phyloP scores from a whole-genome alignment of 2,888 invertebrate genomes.

The Steromphala cineraria region DNA sequence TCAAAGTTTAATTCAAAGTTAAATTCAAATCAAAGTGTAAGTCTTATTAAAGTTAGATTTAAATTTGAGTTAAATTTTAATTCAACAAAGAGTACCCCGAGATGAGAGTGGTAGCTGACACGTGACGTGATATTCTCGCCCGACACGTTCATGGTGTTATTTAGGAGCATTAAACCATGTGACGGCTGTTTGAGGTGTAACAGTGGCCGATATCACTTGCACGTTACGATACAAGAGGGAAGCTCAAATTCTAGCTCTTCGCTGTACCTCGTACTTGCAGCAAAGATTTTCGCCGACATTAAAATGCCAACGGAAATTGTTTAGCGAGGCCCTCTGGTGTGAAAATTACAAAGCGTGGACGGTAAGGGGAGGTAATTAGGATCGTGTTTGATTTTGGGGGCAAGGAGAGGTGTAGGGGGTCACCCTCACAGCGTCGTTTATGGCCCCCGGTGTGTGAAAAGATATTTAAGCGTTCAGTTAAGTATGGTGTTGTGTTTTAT shows the following conservation, averaged over 20 bases:
- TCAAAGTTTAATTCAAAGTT: too few relatives aligned
- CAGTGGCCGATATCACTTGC: neutral
- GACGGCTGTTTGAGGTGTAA: too few relatives aligned
- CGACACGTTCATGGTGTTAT: too few relatives aligned
- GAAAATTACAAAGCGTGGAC: slow-evolving; percentile 17
- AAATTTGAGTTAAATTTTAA: too few relatives aligned
- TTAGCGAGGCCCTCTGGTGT: slow-evolving; percentile 13
- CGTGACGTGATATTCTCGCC: too few relatives aligned
- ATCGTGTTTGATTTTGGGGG: neutral
- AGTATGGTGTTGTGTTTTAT: neutral
- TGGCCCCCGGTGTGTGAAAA: neutral
- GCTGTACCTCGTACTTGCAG: neutral
- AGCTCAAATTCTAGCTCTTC: neutral
- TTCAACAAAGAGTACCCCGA: too few relatives aligned
- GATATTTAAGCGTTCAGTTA: neutral
- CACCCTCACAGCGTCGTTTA: neutral
- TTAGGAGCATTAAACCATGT: too few relatives aligned
- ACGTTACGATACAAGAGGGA: neutral
- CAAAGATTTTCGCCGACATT: slow-evolving; percentile 1
- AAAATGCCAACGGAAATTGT: slow-evolving; percentile 12
- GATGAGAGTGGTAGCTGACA: too few relatives aligned
- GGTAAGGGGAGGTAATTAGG: slow-evolving; percentile 14
- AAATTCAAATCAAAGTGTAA: too few relatives aligned
- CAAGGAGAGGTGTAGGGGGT: neutral
- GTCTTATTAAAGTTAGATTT: too few relatives aligned